Conservation (phyloP, 92 coral and sea anemone genomes). For the Ricordea florida region DNA sequence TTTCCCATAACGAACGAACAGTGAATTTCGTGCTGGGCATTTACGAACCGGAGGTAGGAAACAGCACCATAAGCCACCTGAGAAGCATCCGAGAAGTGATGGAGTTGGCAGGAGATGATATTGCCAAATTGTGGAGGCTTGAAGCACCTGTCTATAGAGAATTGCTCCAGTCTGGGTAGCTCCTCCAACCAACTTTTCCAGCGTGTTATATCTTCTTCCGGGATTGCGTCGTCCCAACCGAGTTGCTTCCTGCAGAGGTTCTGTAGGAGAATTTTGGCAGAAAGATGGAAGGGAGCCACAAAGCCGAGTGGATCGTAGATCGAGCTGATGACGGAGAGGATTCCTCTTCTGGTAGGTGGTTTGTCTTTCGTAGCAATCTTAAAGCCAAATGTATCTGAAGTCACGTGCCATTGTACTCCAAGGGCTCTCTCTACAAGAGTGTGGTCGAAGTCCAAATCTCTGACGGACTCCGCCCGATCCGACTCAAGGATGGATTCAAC, state of each 20-base stretch:
- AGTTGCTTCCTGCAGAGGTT: conserved; percentile 52
- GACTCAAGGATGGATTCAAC: neutral
- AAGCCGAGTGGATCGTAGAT: conserved; percentile 57
- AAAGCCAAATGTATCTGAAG: conserved; percentile 33
- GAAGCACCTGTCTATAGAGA: conserved; percentile 45
- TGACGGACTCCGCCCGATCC: conserved; percentile 13
- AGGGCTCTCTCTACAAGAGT: conserved; percentile 35
- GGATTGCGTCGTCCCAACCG: conserved; percentile 55
- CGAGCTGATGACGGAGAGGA: conserved; percentile 44
- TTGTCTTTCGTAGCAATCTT: conserved; percentile 40
- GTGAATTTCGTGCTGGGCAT: conserved; percentile 20
- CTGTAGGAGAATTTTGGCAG: conserved; percentile 54
- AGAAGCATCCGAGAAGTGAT: conserved; percentile 51
- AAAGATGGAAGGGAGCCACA: conserved; percentile 49
- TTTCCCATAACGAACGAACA: conserved; percentile 55
- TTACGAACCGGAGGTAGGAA: conserved; percentile 46
- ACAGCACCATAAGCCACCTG: conserved; percentile 47
- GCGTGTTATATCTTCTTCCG: conserved; percentile 33
- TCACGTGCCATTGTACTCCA: conserved; percentile 29
- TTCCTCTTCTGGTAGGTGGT: conserved; percentile 58
- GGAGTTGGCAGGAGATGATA: conserved; percentile 34
- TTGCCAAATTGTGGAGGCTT: conserved; percentile 27
- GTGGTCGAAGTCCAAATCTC: conserved; percentile 2
- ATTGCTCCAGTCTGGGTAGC: conserved; percentile 32
- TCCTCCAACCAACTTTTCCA: conserved; percentile 49